phyloP scores from a whole-genome alignment of 2,797 vertebrate genomes.

The Onychomys leucogaster region DNA sequence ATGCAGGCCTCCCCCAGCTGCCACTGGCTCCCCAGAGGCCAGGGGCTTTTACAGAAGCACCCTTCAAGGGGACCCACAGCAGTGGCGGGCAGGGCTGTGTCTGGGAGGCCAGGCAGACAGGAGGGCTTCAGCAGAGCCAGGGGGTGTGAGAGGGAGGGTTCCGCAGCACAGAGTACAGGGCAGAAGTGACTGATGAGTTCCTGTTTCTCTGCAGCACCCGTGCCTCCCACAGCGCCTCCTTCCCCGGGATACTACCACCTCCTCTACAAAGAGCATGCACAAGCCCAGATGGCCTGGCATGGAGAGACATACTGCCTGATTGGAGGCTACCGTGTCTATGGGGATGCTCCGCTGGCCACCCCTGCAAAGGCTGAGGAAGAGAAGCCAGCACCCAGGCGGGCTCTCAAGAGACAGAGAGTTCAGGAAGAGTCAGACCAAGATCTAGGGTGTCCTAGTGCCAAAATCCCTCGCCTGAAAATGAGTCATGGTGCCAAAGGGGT shows the following conservation, averaged over 20 bases:
- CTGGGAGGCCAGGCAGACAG: neutral
- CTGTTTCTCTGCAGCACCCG: conserved; percentile 48
- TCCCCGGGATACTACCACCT: conserved; percentile 37
- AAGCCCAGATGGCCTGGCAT: conserved; percentile 58
- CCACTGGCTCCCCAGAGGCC: neutral
- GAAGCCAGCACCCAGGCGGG: neutral
- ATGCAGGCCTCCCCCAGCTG: neutral
- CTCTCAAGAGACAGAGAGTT: neutral
- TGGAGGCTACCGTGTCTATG: conserved; percentile 32
- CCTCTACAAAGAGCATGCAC: conserved; percentile 31
- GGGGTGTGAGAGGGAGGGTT: neutral
- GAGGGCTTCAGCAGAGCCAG: neutral
- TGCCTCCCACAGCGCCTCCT: neutral
- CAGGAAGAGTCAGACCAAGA: neutral
- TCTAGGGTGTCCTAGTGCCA: neutral
- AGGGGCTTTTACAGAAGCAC: neutral
- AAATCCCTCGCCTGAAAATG: neutral
- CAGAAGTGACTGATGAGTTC: neutral
- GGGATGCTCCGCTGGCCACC: conserved; percentile 47
- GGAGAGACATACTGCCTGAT: conserved; percentile 69
- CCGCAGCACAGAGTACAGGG: neutral
- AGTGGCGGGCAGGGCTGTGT: neutral
- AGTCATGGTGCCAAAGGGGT: neutral
- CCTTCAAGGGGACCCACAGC: neutral
- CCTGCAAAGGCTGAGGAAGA: conserved; percentile 15